Conservation (phyloP, 2,113 vertebrate species). For the Eleginops maclovinus region DNA sequence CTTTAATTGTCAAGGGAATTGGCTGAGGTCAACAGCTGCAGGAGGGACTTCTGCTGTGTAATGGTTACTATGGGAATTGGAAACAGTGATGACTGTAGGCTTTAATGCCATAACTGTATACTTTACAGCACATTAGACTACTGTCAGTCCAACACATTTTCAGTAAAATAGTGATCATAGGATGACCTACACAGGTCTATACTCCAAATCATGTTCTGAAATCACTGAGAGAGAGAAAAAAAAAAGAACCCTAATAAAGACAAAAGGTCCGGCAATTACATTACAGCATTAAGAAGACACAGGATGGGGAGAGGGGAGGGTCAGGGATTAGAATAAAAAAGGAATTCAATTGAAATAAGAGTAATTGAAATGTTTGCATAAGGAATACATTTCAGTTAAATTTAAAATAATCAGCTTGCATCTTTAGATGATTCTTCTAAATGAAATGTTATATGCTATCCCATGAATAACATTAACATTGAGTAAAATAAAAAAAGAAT, state of each 20-base stretch:
- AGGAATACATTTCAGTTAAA: conserved; percentile 12
- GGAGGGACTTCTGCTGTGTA: conserved; percentile 61
- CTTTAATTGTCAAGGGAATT: conserved; percentile 72
- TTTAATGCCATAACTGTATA: not conserved
- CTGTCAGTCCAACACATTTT: not conserved
- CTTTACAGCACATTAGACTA: not conserved
- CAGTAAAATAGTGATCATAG: not conserved
- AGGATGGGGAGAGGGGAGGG: conserved; percentile 17
- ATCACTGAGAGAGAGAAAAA: not conserved
- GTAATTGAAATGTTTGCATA: conserved; percentile 36
- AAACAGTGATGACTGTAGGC: conserved; percentile 39
- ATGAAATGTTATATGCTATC: not conserved
- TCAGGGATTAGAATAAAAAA: conserved; percentile 33
- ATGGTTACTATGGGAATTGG: conserved; percentile 50
- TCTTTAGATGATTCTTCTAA: conserved; percentile 14
- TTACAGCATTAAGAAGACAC: conserved; percentile 34
- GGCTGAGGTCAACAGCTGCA: conserved; percentile 72
- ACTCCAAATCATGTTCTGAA: not conserved
- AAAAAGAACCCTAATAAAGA: no score
- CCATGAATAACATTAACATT: conserved; percentile 3
- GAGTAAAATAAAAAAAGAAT: conserved; percentile 1
- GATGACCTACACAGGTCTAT: not conserved
- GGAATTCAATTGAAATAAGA: conserved; percentile 23
- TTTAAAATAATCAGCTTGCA: conserved; percentile 5
- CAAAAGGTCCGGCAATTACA: no score